A percentile compares a stretch with the other conserved stretches of the same genome.
These are phyloP conservation scores for Tuberolachnus salignus DNA, from an alignment of 2,888 invertebrate species.

Conservation along the genomic window DNA sequence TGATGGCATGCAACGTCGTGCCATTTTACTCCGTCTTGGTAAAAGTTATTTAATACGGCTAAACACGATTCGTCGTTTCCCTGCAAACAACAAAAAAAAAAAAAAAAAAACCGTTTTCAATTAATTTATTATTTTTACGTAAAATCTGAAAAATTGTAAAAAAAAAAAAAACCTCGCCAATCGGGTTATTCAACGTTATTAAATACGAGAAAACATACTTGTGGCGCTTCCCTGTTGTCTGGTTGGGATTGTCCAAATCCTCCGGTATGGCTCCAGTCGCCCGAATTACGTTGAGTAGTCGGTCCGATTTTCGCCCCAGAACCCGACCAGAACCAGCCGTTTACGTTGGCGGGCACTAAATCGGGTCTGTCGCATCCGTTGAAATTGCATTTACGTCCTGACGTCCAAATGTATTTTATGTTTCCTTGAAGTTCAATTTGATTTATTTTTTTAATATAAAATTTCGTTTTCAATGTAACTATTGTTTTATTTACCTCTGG, in stretches of 20 bases:
- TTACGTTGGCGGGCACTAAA: slow-evolving; percentile 81
- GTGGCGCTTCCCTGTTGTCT: slow-evolving; percentile 87
- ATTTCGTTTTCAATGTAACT: too few relatives aligned
- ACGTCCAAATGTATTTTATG: slow-evolving; percentile 83
- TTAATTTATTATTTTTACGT: background rate
- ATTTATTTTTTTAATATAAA: too few relatives aligned
- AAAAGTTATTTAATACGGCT: slow-evolving; percentile 88
- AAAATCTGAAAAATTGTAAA: too few relatives aligned
- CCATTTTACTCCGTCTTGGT: slow-evolving; percentile 86
- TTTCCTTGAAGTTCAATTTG: slow-evolving; percentile 61
- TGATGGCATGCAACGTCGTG: slow-evolving; percentile 88
- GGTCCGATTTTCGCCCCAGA: slow-evolving; percentile 90
- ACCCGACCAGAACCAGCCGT: slow-evolving; percentile 94
- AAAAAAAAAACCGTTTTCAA: slow-evolving; percentile 58
- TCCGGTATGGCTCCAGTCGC: slow-evolving; percentile 88
- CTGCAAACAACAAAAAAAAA: too few relatives aligned
- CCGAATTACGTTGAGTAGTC: slow-evolving; percentile 84
- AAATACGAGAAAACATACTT: slow-evolving; percentile 65
- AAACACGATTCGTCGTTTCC: slow-evolving; percentile 90
- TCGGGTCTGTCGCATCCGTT: slow-evolving; percentile 85
- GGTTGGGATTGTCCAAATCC: slow-evolving; percentile 87
- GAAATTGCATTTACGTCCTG: slow-evolving; percentile 90
- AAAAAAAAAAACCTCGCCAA: too few relatives aligned
- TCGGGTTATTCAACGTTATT: background rate
- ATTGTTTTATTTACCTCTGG: slow-evolving; percentile 69